phyloP scores from a whole-genome alignment of 2,797 vertebrate species.

The Yasuhikotakia modesta region DNA sequence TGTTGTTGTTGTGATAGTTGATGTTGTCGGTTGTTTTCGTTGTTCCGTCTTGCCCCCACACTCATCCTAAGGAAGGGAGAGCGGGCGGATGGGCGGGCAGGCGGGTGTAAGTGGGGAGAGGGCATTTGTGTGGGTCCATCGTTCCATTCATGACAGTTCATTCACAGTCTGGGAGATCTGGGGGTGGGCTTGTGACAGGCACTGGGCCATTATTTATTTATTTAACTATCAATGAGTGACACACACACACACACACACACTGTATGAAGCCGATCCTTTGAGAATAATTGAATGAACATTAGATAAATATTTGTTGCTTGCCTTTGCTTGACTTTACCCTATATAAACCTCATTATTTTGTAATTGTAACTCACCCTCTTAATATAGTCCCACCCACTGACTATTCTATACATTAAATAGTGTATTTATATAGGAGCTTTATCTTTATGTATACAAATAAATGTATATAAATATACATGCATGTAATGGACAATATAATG shows the following conservation, averaged over 20 bases:
- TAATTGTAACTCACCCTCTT: too few relatives aligned
- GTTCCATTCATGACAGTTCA: conserved; percentile 77
- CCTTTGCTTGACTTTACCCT: too few relatives aligned
- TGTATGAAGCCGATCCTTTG: background rate
- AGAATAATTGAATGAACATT: background rate
- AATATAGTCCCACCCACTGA: too few relatives aligned
- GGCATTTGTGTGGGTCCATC: conserved; percentile 77
- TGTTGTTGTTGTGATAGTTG: conserved; percentile 43
- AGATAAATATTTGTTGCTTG: too few relatives aligned
- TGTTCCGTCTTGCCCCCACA: conserved; percentile 71
- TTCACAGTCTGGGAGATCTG: conserved; percentile 78
- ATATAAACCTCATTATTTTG: too few relatives aligned
- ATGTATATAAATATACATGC: too few relatives aligned
- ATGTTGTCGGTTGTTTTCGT: conserved; percentile 65
- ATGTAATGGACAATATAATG: too few relatives aligned
- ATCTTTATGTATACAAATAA: too few relatives aligned
- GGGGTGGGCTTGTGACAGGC: conserved; percentile 76
- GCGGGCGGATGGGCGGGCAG: conserved; percentile 59
- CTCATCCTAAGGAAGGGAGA: conserved; percentile 60
- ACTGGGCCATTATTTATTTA: conserved; percentile 68
- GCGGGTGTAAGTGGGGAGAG: conserved; percentile 70
- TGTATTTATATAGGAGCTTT: too few relatives aligned
- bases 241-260: conserved; percentile 29
- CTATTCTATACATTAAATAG: too few relatives aligned
- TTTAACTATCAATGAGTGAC: conserved; percentile 67